Evolutionary conservation across 2,888 invertebrate genomes (phyloP).

Genomic region (Norana najaformis): DNA sequence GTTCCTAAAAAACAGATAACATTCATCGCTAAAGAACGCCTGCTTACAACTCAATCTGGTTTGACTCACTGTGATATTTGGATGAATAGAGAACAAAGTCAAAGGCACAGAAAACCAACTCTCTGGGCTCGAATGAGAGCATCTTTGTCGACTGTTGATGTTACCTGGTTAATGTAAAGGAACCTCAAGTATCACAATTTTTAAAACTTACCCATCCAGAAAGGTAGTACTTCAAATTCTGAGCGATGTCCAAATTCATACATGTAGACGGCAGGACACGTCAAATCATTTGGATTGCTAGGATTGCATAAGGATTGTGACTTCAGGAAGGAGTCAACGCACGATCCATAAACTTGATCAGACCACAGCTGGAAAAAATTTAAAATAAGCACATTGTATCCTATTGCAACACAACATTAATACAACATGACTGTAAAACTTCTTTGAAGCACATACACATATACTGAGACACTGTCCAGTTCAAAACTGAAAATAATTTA

Average conservation of each 20-base stretch:
- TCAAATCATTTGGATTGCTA: conserved; percentile 30
- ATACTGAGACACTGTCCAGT: neutral
- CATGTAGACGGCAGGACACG: conserved; percentile 48
- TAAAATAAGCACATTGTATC: neutral
- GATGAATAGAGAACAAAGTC: no score
- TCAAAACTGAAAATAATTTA: neutral
- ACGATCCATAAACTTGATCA: conserved; percentile 59
- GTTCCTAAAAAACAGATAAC: conserved; percentile 37
- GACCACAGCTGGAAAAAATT: conserved; percentile 56
- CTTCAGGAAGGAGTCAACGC: conserved; percentile 55
- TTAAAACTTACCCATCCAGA: conserved; percentile 61
- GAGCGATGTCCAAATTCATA: conserved; percentile 62
- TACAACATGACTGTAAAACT: neutral
- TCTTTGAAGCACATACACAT: neutral
- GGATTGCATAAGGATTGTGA: conserved; percentile 46
- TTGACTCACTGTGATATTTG: no score
- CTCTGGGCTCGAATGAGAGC: no score
- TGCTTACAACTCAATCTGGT: no score
- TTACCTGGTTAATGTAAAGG: no score
- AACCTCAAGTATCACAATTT: neutral
- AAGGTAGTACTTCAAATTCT: conserved; percentile 55
- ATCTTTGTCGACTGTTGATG: no score
- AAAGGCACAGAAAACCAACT: no score
- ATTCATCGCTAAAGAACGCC: neutral
- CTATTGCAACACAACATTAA: neutral